Base-by-base conservation (phyloP, 2,888 invertebrate genomes). In the Danaus chrysippus region DNA sequence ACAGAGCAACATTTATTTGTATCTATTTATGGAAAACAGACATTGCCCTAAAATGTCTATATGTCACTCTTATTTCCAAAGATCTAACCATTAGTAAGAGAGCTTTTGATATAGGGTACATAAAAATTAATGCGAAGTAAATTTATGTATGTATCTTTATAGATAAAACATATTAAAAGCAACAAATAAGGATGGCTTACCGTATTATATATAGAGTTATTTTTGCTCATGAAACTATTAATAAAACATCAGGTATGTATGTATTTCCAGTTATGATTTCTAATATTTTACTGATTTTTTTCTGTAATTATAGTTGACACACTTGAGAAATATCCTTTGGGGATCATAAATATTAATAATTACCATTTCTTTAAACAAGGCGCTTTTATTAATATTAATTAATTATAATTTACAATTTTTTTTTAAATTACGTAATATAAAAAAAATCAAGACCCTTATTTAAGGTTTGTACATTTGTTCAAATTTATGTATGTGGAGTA, bases 271-370 rank as follows among this genome's bases (percentile, higher is more conserved):
- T 49, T 49, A 49, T 56, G 52, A 23, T 61, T 56, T 56, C 56
- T 59, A 9, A 46, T 49, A 49, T 10, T 49, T 49, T 10, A 10
- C 11, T 17, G 3, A 5, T 34, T 49, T 49, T 49, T 10, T 49
- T 49, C 49, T 49, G 15, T 17, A 49, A 17, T 10, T 49, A 17
- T 10, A 49, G 49, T 49, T 56, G 60, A 34, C 55, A 56, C 49
- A 49, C 41, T 56, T 56, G 52, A 19, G 52, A 23, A 56, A 61
- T 46, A 49, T 56, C 60, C 60, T 56, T 52, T 61, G 17, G 17
- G 15, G 49, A 17, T 49, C 11, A 49, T 49, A 49, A 49, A 49
- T 49, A 49, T 49, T 15, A 49, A 49, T 49, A 0, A 10, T 49
- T 49, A 49, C 10, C 9, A 11, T 46, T 49, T 17, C 17, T 17